Base-by-base conservation (phyloP, 2,888 invertebrate genomes). In the Furcula furcula region DNA sequence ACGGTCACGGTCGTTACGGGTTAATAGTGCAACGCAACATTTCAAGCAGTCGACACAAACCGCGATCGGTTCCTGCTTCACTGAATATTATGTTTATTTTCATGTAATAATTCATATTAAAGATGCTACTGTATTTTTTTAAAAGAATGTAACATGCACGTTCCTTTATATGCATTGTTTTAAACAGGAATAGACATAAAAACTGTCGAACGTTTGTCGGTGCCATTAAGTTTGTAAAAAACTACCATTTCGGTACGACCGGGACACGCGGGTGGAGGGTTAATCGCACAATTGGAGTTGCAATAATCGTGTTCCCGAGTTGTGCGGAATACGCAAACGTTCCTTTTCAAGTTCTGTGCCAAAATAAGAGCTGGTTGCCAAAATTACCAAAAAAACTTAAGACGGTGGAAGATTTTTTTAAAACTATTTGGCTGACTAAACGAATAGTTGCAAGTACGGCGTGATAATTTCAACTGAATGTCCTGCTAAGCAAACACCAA, bases 271-370 rank as follows among this genome's bases (percentile, higher is more conserved):
- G 48, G 57, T 37, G 58, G 63, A 52, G 64, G 69, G 69, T 74
- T 77, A 78, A 79, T 76, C 66, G 74, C 54, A 60, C 69, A 71
- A 72, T 75, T 68, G 70, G 61, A 66, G 65, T 69, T 65, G 76
- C 70, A 75, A 67, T 81, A 79, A 78, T 78, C 72, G 72, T 64
- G 65, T 70, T 72, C 53, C 55, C 58, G 57, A 49, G 56, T 52
- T 46, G 50, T 47, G 52, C 41, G 53, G 49, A 45, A 42, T 40
- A 54, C 31, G 40, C 46, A n/a, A n/a, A 31, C 36, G 34, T 47
- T 52, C 66, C 60, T 67, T 67, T 53, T 58, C 62, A 63, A 65
- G 63, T 60, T 26, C 14, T 3, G 7, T 7, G 4, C 11, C 9
- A 26, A 9, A 7, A 7, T 9, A 14, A 9, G 26, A 26, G 26